Conservation (phyloP, 2,888 invertebrate genomes). For the Gymnocheta viridis region DNA sequence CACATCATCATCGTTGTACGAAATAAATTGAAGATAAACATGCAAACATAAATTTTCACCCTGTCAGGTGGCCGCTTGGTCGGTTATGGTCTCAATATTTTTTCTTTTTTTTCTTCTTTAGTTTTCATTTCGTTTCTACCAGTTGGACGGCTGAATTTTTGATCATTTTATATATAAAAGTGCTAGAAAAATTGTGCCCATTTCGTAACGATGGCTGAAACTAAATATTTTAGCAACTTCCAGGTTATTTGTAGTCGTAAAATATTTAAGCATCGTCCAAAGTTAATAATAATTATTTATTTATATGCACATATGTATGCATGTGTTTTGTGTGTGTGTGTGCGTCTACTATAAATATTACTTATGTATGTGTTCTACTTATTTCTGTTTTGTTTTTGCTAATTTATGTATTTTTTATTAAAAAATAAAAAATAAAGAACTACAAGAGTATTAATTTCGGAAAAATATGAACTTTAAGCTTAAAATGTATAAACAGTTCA, state of each 20-base stretch:
- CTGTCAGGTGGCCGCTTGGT: constrained; percentile 78
- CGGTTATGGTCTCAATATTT: constrained; percentile 37
- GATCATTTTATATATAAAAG: not conserved
- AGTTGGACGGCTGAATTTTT: constrained; percentile 23
- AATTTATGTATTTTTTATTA: constrained; percentile 26
- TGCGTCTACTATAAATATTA: too few species aligned
- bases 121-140: constrained; percentile 22
- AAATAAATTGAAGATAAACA: constrained; percentile 79
- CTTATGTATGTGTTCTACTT: constrained; percentile 14
- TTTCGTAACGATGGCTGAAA: constrained; percentile 41
- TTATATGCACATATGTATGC: not conserved
- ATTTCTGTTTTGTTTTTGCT: constrained; percentile 9
- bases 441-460: constrained; percentile 19
- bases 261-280: constrained; percentile 51
- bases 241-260: constrained; percentile 35
- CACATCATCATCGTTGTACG: constrained; percentile 47
- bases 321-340: too few species aligned
- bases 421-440: constrained; percentile 16
- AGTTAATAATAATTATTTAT: constrained; percentile 54
- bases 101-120: not conserved
- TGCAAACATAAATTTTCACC: constrained; percentile 79
- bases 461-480: constrained; percentile 4
- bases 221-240: constrained; percentile 38
- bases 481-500: not conserved
- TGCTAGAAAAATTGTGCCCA: constrained; percentile 30